Evolutionary conservation across 1,140 invertebrate genomes (phyloP), one percentile per base, ranked within the genome.

Genomic region (Leptinotarsa lineolata): DNA sequence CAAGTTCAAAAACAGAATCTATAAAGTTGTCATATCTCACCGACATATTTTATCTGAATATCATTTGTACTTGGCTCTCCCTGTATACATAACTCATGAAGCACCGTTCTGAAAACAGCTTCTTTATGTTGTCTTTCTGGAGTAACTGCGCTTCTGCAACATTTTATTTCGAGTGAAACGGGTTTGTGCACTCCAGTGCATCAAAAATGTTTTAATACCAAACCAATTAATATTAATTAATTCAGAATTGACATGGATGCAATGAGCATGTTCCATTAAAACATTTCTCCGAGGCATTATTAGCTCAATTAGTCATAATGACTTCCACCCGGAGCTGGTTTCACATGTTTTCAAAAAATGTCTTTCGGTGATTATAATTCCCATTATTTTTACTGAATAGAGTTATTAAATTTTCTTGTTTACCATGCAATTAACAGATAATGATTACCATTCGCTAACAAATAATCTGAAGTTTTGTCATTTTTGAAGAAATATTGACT

Each of bases 171-270:
- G 15, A 16, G 48, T 54, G 15, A 18, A 54, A 54, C 48, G 20
- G 20, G 22, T 22, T 63, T 63, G 8, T 63, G 60, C 22, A 20
- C 20, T 8, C 18, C 20, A 20, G 16, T 63, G 16, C 20, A 63
- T 63, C 60, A 63, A 22, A 63, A 63, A 63, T 63, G 15, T 22
- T 21, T 63, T 12, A 63, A 63, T 63, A 18, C 60, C 60, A 18
- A 8, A 4, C 15, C 11, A 22, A 63, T 22, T 63, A 63, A 63
- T 63, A 24, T 20, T 22, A 63, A 63, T 63, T 63, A 63, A 22
- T 63, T 5, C 15, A 63, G 22, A 59, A 59, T 59, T 22, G 15
- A 54, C n/a, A 54, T 54, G 48, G 48, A 54, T 54, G 48, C 48
- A 54, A 54, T 54, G 48, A 54, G 48, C 48, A 54, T 54, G 48